These are phyloP conservation scores for Sebastolobus alascanus DNA, from an alignment of 2,797 vertebrate species.

Conservation along the genomic window DNA sequence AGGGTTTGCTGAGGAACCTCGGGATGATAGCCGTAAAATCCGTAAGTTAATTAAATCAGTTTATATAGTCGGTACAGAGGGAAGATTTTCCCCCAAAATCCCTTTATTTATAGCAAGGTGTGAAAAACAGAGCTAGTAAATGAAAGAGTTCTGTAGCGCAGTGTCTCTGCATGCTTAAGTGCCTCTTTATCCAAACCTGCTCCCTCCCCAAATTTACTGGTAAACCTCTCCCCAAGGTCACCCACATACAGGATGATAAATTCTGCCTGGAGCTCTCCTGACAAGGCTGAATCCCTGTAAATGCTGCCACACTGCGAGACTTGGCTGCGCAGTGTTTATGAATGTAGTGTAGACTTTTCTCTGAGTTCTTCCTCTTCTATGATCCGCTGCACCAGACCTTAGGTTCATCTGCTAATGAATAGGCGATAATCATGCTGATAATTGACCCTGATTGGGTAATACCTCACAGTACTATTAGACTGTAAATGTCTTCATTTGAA, in stretches of 20 bases:
- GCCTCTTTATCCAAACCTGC: constrained; percentile 44
- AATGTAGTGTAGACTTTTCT: constrained; percentile 15
- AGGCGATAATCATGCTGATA: constrained; percentile 14
- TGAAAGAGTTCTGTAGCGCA: constrained; percentile 47
- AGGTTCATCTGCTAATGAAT: constrained; percentile 6
- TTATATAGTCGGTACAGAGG: constrained; percentile 50
- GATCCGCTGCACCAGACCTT: neutral
- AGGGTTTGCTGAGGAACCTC: constrained; percentile 17
- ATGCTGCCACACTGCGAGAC: constrained; percentile 26
- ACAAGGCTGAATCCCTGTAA: constrained; percentile 68
- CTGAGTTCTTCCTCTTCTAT: neutral
- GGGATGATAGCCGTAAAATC: constrained; percentile 43
- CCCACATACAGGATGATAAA: constrained; percentile 72
- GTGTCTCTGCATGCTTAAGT: constrained; percentile 52
- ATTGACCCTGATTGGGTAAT: constrained; percentile 30
- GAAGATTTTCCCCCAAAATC: constrained; percentile 48
- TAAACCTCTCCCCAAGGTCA: constrained; percentile 81
- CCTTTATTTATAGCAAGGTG: constrained; percentile 59
- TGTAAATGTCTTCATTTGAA: constrained; percentile 13
- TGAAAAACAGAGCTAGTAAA: constrained; percentile 59
- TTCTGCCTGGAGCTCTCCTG: constrained; percentile 71
- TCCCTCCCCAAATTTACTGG: constrained; percentile 67
- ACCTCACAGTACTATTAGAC: neutral
- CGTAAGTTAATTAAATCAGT: constrained; percentile 61
- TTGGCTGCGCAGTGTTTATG: constrained; percentile 11